A percentile compares a stretch with the other conserved stretches of the same genome.
phyloP scores from a whole-genome alignment of 2,797 vertebrate genomes.

The Ateles fusciceps region DNA sequence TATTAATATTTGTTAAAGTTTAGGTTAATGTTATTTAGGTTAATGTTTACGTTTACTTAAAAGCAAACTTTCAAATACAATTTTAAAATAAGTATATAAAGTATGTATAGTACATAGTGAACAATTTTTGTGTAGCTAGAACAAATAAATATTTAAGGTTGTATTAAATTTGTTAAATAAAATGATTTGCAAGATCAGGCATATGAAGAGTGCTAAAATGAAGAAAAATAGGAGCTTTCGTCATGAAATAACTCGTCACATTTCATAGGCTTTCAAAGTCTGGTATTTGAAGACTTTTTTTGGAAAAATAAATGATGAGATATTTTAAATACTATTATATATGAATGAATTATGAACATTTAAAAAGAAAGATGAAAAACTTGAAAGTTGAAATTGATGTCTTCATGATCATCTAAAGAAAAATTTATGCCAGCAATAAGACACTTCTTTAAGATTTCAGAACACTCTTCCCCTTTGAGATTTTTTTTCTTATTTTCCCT shows the following conservation, averaged over 20 bases:
- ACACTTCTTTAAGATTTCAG: neutral
- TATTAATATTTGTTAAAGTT: neutral
- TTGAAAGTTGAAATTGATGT: neutral
- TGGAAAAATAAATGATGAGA: neutral
- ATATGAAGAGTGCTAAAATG: neutral
- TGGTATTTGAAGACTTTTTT: neutral
- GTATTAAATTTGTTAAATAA: neutral
- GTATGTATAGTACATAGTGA: neutral
- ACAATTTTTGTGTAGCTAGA: neutral
- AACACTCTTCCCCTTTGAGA: neutral
- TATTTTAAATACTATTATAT: neutral
- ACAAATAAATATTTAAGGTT: neutral
- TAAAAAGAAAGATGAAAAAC: neutral
- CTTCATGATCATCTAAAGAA: neutral
- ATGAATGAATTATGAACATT: constrained; percentile 25
- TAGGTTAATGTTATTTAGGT: neutral
- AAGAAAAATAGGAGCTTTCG: neutral
- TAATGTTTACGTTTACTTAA: neutral
- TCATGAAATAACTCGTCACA: neutral
- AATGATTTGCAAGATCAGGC: neutral
- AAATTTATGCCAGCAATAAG: neutral
- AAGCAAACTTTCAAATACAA: neutral
- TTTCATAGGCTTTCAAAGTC: neutral
- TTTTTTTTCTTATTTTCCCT: neutral
- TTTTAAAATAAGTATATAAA: neutral